phyloP scores from a whole-genome alignment of 2,113 vertebrate species.

The Sorex araneus region DNA sequence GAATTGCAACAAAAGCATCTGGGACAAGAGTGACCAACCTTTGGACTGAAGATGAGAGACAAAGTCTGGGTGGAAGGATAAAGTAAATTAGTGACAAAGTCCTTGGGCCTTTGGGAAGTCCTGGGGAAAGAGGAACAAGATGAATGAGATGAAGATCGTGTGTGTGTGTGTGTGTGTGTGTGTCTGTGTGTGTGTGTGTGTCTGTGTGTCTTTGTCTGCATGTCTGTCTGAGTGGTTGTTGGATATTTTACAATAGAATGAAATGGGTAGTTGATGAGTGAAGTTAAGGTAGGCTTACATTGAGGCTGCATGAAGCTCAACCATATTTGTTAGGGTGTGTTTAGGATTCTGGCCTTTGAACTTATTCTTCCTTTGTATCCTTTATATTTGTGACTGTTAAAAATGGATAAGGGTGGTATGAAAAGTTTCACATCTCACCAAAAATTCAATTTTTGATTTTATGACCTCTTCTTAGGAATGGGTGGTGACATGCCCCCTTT shows the following conservation, averaged over 20 bases:
- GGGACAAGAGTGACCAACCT: not conserved
- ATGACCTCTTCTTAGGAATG: too few relatives aligned
- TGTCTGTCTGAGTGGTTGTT: not conserved
- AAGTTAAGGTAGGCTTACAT: not conserved
- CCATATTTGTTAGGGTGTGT: not conserved
- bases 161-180: too few relatives aligned
- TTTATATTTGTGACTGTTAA: not conserved
- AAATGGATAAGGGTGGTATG: conserved; percentile 52
- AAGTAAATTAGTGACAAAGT: not conserved
- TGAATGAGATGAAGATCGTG: not conserved
- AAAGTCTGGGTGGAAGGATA: not conserved
- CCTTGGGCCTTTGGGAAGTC: not conserved
- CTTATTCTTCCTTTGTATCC: conserved; percentile 17
- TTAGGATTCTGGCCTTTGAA: not conserved
- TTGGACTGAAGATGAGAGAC: not conserved
- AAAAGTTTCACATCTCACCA: not conserved
- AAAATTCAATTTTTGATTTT: conserved; percentile 14
- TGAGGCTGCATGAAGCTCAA: not conserved
- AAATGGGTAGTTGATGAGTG: not conserved
- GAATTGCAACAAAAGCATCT: not conserved
- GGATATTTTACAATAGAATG: not conserved
- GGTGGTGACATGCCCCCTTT: not conserved
- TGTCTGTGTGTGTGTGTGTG: too few relatives aligned
- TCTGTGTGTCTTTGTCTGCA: too few relatives aligned
- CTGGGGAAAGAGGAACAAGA: not conserved